Base-by-base conservation (phyloP, 2,888 invertebrate species). In the Girardia tigrina region DNA sequence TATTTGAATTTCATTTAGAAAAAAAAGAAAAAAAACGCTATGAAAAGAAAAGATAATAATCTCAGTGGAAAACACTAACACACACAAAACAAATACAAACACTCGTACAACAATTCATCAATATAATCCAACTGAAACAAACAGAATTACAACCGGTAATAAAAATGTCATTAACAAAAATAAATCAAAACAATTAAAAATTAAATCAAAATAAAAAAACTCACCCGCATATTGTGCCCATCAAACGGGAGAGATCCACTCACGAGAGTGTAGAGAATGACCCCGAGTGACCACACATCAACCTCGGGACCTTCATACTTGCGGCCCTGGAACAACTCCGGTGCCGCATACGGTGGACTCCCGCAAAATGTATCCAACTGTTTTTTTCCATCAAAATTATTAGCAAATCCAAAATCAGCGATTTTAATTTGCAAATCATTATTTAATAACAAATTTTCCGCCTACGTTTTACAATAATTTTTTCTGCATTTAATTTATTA, bases 391-490 rank as follows among this genome's bases (percentile, higher is more conserved):
- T 92, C 94, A 88, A 97, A 97, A 88, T 95, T 94, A 87, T 97
- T 97, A 81, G 94, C 94, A 88, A 97, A 97, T 78, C 97, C 97
- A 86, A 97, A 97, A 86, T 99, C 98, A 72, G 98, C 98, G 83
- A 99, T 98, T 88, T 99, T 99, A 82, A 99, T 98, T 86, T 99
- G 98, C 92, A 99, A 94, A 87, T 99, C 98, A 85, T 92, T 92
- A 88, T 99, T 98, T 85, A 99, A 87, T 81, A 99, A 88, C 82
- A 99, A 88, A 87, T 99, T 99, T 88, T 99, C 98, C 84, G 98
- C 98, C 90, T 95, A 82, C 75, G 82, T 83, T 12, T 6, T 71
- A 78, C 14, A 71, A 12, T 28, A 12, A 71, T 4, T 2, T 8
- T n/a, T 8, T 71, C 4, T 12, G 4, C 16, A 71, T 26, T 6